Evolutionary conservation across 2,888 invertebrate species (phyloP).

Genomic region (Nymphalis c-album): DNA sequence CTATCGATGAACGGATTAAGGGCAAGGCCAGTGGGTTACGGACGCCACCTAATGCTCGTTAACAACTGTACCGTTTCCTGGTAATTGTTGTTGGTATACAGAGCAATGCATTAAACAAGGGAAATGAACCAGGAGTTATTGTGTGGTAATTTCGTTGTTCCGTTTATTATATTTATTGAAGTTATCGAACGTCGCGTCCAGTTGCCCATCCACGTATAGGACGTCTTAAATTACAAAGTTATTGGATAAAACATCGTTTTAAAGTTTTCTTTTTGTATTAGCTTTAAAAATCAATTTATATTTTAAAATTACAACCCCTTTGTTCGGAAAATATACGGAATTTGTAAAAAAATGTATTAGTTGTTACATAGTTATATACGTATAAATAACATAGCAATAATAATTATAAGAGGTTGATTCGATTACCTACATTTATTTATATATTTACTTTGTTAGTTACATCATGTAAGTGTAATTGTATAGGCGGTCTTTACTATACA

Average conservation of each 20-base stretch:
- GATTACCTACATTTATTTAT: no score
- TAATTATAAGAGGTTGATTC: no score
- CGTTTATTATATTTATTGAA: constrained; percentile 15
- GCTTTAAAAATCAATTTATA: no score
- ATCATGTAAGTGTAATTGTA: no score
- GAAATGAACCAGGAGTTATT: constrained; percentile 40
- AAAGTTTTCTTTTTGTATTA: no score
- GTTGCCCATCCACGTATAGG: background rate
- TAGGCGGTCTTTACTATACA: no score
- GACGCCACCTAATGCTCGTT: constrained; percentile 49
- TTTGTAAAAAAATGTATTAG: no score
- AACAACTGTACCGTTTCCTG: constrained; percentile 51
- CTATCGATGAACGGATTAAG: constrained; percentile 57
- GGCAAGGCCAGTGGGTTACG: constrained; percentile 64
- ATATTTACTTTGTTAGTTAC: no score
- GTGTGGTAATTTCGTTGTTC: constrained; percentile 45
- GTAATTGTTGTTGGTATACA: constrained; percentile 46
- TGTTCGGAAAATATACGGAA: no score
- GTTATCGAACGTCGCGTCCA: background rate
- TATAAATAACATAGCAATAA: no score
- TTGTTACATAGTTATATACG: no score
- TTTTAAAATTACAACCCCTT: no score
- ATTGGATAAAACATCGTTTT: background rate
- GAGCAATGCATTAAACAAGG: constrained; percentile 40
- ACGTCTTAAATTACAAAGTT: background rate